These are phyloP conservation scores for Adelognathus sp. DNA, from an alignment of 2,888 invertebrate species.

Conservation along the genomic window DNA sequence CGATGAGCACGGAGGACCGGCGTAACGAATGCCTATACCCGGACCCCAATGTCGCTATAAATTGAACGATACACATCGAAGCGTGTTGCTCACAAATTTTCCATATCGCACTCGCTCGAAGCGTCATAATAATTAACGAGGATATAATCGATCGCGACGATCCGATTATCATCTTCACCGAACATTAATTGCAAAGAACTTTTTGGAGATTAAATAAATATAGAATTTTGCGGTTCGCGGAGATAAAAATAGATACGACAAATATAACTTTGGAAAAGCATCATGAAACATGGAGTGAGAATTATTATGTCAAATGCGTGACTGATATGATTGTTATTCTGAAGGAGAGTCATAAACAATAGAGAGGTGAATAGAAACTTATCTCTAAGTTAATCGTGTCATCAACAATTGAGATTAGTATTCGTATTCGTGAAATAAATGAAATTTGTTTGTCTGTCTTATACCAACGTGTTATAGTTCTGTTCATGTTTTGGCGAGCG, in stretches of 20 bases:
- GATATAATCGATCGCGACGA: neutral
- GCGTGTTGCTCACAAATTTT: constrained; percentile 4
- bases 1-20: constrained; percentile 55
- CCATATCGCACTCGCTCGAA: neutral
- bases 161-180: neutral
- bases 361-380: no score
- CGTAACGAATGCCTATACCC: neutral
- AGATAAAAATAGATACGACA: neutral
- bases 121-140: constrained; percentile 4
- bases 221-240: neutral
- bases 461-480: no score
- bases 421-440: no score
- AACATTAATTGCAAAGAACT: neutral
- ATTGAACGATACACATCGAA: constrained; percentile 6
- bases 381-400: no score
- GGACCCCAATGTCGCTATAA: neutral
- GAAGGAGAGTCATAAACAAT: no score
- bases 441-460: no score
- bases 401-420: no score
- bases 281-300: no score
- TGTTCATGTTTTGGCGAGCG: no score
- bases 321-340: no score
- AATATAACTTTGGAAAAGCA: no score
- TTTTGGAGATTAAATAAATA: neutral
- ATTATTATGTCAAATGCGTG: no score